Conservation (phyloP, 2,797 vertebrate species). For the Melanotaenia maccullochi region DNA sequence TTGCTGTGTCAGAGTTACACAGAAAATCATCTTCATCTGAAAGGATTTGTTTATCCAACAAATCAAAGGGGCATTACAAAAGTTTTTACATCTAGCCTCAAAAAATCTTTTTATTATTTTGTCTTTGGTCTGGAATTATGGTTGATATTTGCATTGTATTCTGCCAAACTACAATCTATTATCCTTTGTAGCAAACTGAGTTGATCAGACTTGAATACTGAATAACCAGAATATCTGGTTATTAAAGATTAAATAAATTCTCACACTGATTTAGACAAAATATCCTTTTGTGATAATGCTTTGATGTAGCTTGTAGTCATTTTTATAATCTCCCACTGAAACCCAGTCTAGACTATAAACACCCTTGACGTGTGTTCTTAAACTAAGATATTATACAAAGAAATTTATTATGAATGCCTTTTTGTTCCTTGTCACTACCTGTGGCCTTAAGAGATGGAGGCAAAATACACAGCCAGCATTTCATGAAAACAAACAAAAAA, state of each 20-base stretch:
- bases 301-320: background rate
- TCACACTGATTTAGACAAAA: background rate
- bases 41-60: slow-evolving; percentile 4
- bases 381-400: background rate
- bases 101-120: background rate
- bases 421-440: background rate
- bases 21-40: slow-evolving; percentile 1
- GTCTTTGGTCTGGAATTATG: background rate
- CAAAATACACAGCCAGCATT: background rate
- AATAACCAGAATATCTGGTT: background rate
- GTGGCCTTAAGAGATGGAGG: background rate
- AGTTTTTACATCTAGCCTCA: background rate
- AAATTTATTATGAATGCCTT: background rate
- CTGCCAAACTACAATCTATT: too few relatives aligned
- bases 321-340: background rate
- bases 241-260: background rate
- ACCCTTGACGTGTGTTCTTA: background rate
- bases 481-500: background rate
- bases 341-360: background rate
- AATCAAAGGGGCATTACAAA: background rate
- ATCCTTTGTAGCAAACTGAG: too few relatives aligned
- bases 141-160: background rate
- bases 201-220: background rate
- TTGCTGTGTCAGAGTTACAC: background rate
- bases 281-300: background rate